A percentile compares a stretch with the other conserved stretches of the same genome.
phyloP scores from a whole-genome alignment of 1,140 invertebrate genomes.

The Papilio polytes region DNA sequence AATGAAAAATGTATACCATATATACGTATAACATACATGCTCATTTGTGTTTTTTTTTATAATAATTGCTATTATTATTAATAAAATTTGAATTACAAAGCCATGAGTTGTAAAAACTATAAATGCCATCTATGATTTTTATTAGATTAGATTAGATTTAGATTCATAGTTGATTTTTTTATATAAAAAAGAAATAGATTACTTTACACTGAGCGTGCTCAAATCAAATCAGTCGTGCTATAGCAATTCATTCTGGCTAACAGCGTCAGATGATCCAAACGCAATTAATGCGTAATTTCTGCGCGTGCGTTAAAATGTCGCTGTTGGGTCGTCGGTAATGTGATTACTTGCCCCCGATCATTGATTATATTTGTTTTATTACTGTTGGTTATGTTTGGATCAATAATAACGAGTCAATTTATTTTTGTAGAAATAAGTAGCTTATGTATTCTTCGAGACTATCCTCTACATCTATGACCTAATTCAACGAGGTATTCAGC shows the following conservation, averaged over 20 bases:
- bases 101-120: no score
- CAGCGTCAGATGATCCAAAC: conserved; percentile 55
- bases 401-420: neutral
- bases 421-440: no score
- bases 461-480: no score
- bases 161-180: neutral
- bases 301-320: conserved; percentile 58
- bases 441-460: no score
- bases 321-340: conserved; percentile 9
- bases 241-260: conserved; percentile 45
- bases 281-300: conserved; percentile 62
- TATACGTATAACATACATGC: no score
- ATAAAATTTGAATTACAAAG: no score
- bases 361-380: conserved; percentile 43
- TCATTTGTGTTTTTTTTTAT: no score
- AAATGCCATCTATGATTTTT: no score
- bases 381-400: conserved; percentile 26
- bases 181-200: neutral
- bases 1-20: no score
- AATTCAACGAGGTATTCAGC: no score
- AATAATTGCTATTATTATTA: no score
- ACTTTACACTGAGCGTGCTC: conserved; percentile 8
- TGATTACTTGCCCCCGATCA: conserved; percentile 12
- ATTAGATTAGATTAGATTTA: no score
- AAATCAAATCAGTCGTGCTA: conserved; percentile 35